These are phyloP conservation scores for Microctenopoma stevenorrisi DNA, from an alignment of 2,797 vertebrate genomes.

Conservation along the genomic window DNA sequence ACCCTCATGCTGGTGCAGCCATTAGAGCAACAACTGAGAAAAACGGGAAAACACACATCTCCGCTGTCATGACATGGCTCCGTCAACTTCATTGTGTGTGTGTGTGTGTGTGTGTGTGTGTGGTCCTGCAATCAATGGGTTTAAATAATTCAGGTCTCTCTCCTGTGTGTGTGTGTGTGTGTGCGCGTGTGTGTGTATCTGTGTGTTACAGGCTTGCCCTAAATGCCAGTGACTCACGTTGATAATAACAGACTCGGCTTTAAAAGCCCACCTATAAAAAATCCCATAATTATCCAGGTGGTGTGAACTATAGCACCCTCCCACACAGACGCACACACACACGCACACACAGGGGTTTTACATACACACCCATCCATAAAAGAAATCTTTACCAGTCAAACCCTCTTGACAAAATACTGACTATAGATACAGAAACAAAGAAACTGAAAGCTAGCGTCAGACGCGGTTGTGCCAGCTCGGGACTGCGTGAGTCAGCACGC, in stretches of 20 bases:
- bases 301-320: conserved; percentile 69
- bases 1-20: conserved; percentile 34
- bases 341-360: conserved; percentile 28
- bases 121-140: conserved; percentile 66
- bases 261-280: conserved; percentile 81
- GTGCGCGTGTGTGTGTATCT: conserved; percentile 23
- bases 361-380: conserved; percentile 31
- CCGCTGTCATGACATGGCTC: conserved; percentile 50
- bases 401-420: conserved; percentile 37
- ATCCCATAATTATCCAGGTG: conserved; percentile 79
- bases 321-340: conserved; percentile 33
- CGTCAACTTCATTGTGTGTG: conserved; percentile 37
- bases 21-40: conserved; percentile 44
- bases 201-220: conserved; percentile 70
- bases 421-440: conserved; percentile 35
- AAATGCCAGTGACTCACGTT: conserved; percentile 80
- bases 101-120: conserved; percentile 43
- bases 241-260: conserved; percentile 80
- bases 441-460: conserved; percentile 11
- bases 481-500: conserved; percentile 41
- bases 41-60: conserved; percentile 56
- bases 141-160: conserved; percentile 72
- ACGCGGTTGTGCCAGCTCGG: conserved; percentile 23
- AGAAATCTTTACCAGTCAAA: conserved; percentile 49
- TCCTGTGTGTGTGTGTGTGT: conserved; percentile 14